These are phyloP conservation scores for Rhagonycha fulva DNA, from an alignment of 2,888 invertebrate genomes.

Conservation along the genomic window DNA sequence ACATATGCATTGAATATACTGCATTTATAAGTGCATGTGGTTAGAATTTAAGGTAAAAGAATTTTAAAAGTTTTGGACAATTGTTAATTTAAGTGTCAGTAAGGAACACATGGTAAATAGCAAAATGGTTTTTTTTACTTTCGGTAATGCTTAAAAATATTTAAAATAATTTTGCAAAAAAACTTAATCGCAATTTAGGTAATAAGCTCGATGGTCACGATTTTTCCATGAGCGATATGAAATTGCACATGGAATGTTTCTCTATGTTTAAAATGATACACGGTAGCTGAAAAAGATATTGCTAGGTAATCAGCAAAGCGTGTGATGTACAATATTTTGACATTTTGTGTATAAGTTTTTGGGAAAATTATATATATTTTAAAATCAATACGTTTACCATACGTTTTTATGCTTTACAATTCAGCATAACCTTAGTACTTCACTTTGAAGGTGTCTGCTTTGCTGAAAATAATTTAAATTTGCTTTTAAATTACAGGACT, in stretches of 20 bases:
- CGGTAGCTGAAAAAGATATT: not conserved
- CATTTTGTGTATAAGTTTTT: not conserved
- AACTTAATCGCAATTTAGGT: not conserved
- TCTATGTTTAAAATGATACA: not conserved
- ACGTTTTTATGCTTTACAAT: not conserved
- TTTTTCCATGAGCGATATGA: not conserved
- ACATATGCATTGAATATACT: not conserved
- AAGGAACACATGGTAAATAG: not conserved
- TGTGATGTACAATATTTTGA: not conserved
- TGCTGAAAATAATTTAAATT: conserved; percentile 14
- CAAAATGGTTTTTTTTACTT: not conserved
- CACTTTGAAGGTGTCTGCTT: not conserved
- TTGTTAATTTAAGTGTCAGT: not conserved
- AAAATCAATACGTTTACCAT: not conserved
- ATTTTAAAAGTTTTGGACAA: not conserved
- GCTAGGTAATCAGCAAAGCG: not conserved
- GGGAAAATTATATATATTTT: conserved; percentile 11
- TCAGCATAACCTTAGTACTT: not conserved
- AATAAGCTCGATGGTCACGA: not conserved
- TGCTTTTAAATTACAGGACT: conserved; percentile 26
- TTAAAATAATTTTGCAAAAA: not conserved
- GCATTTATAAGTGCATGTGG: not conserved
- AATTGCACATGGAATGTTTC: not conserved
- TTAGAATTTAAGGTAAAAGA: not conserved
- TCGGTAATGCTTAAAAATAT: not conserved